Conservation (phyloP, 2,888 invertebrate species). For the Orthonevra nobilis region DNA sequence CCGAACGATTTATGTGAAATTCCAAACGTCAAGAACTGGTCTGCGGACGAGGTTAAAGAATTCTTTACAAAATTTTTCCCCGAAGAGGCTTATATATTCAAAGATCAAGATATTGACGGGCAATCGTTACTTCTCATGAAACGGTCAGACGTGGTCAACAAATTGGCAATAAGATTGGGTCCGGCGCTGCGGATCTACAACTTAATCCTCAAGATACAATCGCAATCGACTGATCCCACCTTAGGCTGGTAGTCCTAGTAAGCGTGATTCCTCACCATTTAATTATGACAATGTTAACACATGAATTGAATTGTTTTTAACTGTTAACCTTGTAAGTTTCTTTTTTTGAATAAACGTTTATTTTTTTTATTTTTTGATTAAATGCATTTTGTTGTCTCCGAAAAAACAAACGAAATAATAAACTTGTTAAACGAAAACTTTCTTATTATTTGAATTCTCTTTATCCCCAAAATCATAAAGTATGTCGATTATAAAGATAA, state of each 20-base stretch:
- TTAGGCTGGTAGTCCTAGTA: slow-evolving; percentile 76
- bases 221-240: slow-evolving; percentile 84
- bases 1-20: slow-evolving; percentile 72
- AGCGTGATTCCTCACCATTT: no score
- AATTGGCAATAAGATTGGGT: slow-evolving; percentile 90
- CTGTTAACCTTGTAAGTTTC: no score
- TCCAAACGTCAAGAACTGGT: slow-evolving; percentile 83
- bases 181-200: slow-evolving; percentile 93
- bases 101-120: slow-evolving; percentile 95
- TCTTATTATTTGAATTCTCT: no score
- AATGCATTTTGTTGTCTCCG: no score
- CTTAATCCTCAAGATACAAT: slow-evolving; percentile 90
- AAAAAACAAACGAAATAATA: no score
- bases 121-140: slow-evolving; percentile 91
- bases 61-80: slow-evolving; percentile 90
- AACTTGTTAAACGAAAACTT: no score
- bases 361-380: no score
- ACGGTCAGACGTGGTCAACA: slow-evolving; percentile 90
- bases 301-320: no score
- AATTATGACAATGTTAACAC: no score
- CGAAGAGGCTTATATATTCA: slow-evolving; percentile 89
- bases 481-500: no score
- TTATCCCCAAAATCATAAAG: no score
- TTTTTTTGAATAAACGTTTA: no score
- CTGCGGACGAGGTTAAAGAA: slow-evolving; percentile 89